A percentile compares a stretch with the other conserved stretches of the same genome.
Evolutionary conservation across 2,797 vertebrate species (phyloP).

Genomic region (Silurus lanzhouensis): DNA sequence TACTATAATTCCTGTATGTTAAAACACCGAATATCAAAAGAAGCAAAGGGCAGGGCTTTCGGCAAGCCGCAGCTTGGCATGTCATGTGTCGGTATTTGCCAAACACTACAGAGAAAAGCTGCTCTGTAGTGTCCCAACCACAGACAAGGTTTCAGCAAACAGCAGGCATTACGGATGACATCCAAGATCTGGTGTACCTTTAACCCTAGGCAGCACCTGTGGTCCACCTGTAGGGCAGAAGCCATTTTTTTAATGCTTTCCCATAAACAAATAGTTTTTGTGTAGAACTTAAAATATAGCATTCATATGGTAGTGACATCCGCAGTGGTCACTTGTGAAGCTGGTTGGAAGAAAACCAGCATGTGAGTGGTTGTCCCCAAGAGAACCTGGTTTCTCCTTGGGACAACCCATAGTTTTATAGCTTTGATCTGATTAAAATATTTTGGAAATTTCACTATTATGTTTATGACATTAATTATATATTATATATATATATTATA

Average conservation of each 20-base stretch:
- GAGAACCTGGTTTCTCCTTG: neutral
- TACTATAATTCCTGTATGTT: conserved; percentile 3
- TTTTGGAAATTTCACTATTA: neutral
- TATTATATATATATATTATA: too few species aligned
- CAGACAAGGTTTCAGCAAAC: conserved; percentile 18
- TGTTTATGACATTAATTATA: too few species aligned
- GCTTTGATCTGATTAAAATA: neutral
- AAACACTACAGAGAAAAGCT: conserved; percentile 18
- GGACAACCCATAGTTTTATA: too few species aligned
- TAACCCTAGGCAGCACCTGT: conserved; percentile 4
- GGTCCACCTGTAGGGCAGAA: neutral
- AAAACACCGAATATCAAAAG: neutral
- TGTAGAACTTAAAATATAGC: neutral
- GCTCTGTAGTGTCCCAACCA: conserved; percentile 9
- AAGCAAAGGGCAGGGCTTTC: conserved; percentile 14
- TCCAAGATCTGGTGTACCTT: conserved; percentile 17
- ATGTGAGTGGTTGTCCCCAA: neutral
- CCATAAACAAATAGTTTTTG: neutral
- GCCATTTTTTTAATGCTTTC: neutral
- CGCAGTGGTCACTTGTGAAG: too few species aligned
- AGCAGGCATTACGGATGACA: conserved; percentile 19
- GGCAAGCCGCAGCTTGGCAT: conserved; percentile 16
- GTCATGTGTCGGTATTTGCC: neutral
- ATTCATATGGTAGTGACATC: too few species aligned
- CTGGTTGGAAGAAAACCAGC: neutral